These are phyloP conservation scores for Verasper variegatus DNA, from an alignment of 2,113 vertebrate genomes.

Conservation along the genomic window DNA sequence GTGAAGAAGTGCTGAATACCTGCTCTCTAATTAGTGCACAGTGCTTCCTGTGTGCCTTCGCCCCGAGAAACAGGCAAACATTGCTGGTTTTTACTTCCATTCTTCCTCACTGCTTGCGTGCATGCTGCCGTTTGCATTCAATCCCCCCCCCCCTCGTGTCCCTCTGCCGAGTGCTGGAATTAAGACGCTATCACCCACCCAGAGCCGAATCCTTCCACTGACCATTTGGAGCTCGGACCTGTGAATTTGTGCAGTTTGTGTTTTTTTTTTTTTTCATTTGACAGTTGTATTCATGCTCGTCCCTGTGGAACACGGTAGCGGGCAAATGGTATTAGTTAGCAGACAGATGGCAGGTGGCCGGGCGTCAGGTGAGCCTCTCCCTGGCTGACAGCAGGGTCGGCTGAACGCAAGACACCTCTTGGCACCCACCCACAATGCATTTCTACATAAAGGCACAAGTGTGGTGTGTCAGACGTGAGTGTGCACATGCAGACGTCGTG, in stretches of 20 bases:
- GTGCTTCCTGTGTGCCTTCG: not conserved
- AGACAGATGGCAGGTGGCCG: conserved; percentile 70
- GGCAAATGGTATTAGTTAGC: conserved; percentile 44
- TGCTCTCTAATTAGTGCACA: not conserved
- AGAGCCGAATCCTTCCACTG: conserved; percentile 12
- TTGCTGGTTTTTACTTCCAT: not conserved
- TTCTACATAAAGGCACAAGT: not conserved
- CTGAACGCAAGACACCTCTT: conserved; percentile 31
- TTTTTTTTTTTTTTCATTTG: not conserved
- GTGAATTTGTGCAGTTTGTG: conserved; percentile 21
- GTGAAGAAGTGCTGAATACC: not conserved
- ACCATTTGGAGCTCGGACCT: conserved; percentile 21
- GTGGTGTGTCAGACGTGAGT: not conserved
- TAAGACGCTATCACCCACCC: conserved; percentile 12
- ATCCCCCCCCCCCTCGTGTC: not conserved
- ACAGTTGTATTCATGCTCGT: conserved; percentile 31
- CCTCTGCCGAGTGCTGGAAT: conserved; percentile 14
- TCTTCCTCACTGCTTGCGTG: not conserved
- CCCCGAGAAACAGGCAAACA: not conserved
- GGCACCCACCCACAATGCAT: conserved; percentile 24
- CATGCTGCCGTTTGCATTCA: not conserved
- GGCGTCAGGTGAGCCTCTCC: conserved; percentile 64
- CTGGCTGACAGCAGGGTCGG: conserved; percentile 47
- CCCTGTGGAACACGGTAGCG: conserved; percentile 24
- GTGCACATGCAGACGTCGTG: no score